Base-by-base conservation (phyloP, 1,140 invertebrate species). In the Diploscapter pachys region DNA sequence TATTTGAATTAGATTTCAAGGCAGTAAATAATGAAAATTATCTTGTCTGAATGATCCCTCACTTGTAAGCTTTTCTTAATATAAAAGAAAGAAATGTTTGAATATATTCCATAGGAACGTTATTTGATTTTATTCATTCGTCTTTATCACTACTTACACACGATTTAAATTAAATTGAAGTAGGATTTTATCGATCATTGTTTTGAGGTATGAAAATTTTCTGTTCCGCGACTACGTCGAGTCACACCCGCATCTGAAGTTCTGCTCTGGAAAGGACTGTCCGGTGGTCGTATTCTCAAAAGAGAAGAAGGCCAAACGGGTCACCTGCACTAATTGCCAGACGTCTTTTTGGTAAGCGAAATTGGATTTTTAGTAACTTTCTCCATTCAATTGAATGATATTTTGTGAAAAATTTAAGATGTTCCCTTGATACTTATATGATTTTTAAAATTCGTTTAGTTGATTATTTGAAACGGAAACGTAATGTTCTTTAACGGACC, bases 231-330 rank as follows among this genome's bases (percentile, higher is more conserved):
- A 98, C 87, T 95, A 96, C 88, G 93, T 99, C 2, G 93, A 92
- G 85, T 85, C 86, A 48, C 88, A 89, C 81, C 88, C 89, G 61
- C 77, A 87, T 66, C 76, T 89, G 8, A 77, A 89, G 11, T 98
- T 96, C 87, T 99, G 96, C 88, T 94, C 95, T 62, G 95, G 96
- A 71, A 91, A 93, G 63, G 97, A 98, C 88, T 99, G 96, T 56
- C 31, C 62, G 9, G 70, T 76, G 57, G 67, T 54, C 13, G 13
- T 71, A 11, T 50, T 31, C 64, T 91, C 92, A 50, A 90, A 91
- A 84, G 91, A 93, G 85, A 86, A 88, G 49, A 90, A 91, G 83
- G 91, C 92, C n/a, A 93, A 94, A 87, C 88, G 91, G 80, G 91
- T 92, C 5, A 89, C 90, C 75, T 95, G 93, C 88, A 88, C 88